Evolutionary conservation across 92 coral and sea anemone genomes (phyloP), one percentile per base, ranked within the genome.

Genomic region (Epizoanthus illoricatus): DNA sequence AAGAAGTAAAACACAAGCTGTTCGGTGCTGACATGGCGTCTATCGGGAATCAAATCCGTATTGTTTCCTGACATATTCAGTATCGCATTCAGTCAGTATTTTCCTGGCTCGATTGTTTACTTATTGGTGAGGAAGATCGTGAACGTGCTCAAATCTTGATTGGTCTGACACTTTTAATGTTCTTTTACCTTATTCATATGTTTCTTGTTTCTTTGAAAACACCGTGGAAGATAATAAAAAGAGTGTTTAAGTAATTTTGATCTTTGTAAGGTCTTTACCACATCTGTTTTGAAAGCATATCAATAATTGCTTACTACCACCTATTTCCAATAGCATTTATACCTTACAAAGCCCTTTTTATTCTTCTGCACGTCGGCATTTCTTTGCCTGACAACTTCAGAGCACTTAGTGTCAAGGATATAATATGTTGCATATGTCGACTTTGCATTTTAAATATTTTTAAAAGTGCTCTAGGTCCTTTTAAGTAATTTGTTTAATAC

Each of bases 1-100:
- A 85, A 59, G 60, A 85, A 76, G 42, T 74, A 87, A 7, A 80
- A 83, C 4, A 73, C 23, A 8, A 83, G 82, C 20, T 62, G 82
- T 45, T 49, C 82, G 9, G 18, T 45, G 36, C 71, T 78, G 4
- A 20, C 82, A 7, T 5, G 71, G 70, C 4, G 15, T 78, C 39
- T 70, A 10, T 2, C 23, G 24, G 59, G 59, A 36, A n/a, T 15
- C 60, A 43, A 63, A 11, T 21, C 23, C 28, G 59, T 78, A 71
- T 78, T 54, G 71, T 49, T 78, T 63, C 47, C 61, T 40, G 39
- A 13, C 18, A 58, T 39, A 21, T 62, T 43, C 39, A 59, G 4
- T 42, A 78, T 63, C 20, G 6, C 12, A 62, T 62, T 63, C 82
- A 49, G 8, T 18, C 13, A 8, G 45, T 11, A 16, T 36, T 61